phyloP scores from a whole-genome alignment of 2,113 vertebrate genomes.

The Agapornis roseicollis region DNA sequence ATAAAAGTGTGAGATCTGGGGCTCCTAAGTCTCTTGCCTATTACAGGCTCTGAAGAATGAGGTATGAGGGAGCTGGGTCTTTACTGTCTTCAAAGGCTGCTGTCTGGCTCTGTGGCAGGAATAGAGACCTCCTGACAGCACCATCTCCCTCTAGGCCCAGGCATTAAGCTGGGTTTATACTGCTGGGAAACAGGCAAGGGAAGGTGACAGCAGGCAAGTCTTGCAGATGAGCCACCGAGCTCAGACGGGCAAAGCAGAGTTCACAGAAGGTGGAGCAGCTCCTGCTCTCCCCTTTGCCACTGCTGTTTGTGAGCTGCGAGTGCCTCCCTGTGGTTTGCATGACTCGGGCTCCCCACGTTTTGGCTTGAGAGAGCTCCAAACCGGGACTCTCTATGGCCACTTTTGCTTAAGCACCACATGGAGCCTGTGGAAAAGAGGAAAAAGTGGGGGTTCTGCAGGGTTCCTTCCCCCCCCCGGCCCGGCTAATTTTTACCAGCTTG shows the following conservation, averaged over 20 bases:
- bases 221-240: fast-evolving
- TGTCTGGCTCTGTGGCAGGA: neutral
- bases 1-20: neutral
- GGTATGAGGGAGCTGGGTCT: neutral
- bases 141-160: neutral
- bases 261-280: fast-evolving
- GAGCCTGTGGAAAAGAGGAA: neutral
- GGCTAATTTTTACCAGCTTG: neutral
- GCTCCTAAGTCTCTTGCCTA: neutral
- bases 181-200: neutral
- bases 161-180: neutral
- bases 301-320: neutral
- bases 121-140: neutral
- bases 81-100: neutral
- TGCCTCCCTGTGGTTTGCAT: neutral
- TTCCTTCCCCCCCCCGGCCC: neutral
- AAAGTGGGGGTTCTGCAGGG: fast-evolving
- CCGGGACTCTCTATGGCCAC: neutral
- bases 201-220: fast-evolving
- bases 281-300: fast-evolving
- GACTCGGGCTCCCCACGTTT: fast-evolving
- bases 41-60: neutral
- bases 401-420: neutral
- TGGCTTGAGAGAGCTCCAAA: neutral
- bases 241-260: neutral